Evolutionary conservation across 2,797 vertebrate genomes (phyloP).

Genomic region (Dipus sagitta): DNA sequence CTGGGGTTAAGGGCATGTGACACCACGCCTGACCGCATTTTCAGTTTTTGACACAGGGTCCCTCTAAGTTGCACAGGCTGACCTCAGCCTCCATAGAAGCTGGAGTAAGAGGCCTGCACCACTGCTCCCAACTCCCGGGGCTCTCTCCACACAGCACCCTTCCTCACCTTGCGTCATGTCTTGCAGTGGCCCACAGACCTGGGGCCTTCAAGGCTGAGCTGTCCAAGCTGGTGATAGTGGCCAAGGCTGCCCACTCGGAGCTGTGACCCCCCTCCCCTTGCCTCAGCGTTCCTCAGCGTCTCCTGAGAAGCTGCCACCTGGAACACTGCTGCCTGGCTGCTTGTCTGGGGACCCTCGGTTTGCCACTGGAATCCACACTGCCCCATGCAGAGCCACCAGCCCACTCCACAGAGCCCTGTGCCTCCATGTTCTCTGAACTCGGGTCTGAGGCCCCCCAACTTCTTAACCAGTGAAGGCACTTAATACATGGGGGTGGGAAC

Average conservation of each 20-base stretch:
- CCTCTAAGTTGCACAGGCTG: too few relatives aligned
- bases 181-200: conserved; percentile 93
- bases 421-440: not conserved
- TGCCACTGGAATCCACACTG: not conserved
- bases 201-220: conserved; percentile 95
- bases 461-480: not conserved
- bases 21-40: not conserved
- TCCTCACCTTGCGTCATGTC: not conserved
- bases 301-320: rapidly evolving
- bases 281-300: not conserved
- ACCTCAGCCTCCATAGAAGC: not conserved
- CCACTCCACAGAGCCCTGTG: not conserved
- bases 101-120: too few relatives aligned
- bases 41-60: not conserved
- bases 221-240: conserved; percentile 93
- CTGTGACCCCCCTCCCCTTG: conserved; percentile 88
- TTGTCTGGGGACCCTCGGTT: not conserved
- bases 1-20: too few relatives aligned
- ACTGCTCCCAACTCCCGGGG: not conserved
- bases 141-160: not conserved
- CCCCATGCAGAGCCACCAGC: not conserved
- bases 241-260: conserved; percentile 90
- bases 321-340: rapidly evolving
- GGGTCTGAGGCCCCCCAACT: not conserved
- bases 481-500: not conserved